phyloP scores from a whole-genome alignment of 2,888 invertebrate genomes.

The Ochlodes sylvanus region DNA sequence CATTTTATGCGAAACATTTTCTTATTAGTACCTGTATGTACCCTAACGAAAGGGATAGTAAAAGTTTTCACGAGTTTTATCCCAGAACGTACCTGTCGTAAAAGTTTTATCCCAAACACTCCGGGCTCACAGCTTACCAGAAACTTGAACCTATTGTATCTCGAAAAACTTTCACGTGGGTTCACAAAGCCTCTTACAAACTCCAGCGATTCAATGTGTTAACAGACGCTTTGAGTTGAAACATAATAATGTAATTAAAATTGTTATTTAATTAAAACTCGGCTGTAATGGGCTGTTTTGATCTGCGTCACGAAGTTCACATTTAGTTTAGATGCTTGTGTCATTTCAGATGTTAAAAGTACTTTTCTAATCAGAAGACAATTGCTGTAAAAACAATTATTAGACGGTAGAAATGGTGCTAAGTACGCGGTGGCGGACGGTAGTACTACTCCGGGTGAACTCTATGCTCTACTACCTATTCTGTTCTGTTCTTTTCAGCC shows the following conservation, averaged over 20 bases:
- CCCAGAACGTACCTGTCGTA: conserved; percentile 7
- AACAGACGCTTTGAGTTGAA: conserved; percentile 43
- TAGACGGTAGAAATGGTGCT: no score
- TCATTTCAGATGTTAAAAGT: conserved; percentile 34
- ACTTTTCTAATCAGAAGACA: no score
- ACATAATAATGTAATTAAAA: conserved; percentile 37
- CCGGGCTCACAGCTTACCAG: conserved; percentile 14
- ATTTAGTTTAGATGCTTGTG: conserved; percentile 1
- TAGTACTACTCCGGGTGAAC: no score
- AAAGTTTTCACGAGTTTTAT: conserved; percentile 1
- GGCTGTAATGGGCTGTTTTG: conserved; percentile 1
- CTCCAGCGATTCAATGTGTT: conserved; percentile 43
- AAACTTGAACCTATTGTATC: conserved; percentile 31
- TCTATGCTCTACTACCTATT: no score
- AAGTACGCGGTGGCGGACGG: no score
- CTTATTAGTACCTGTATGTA: not conserved
- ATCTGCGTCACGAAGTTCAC: not conserved
- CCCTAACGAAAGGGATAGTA: not conserved
- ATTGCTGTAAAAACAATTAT: no score
- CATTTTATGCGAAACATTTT: no score
- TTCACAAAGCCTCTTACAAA: conserved; percentile 41
- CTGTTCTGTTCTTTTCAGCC: no score
- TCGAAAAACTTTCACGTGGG: conserved; percentile 27
- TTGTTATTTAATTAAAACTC: conserved; percentile 33
- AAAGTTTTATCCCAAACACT: conserved; percentile 31